Evolutionary conservation across 1,140 invertebrate genomes (phyloP), one percentile per base, ranked within the genome.

Genomic region (Diorhabda elongata): DNA sequence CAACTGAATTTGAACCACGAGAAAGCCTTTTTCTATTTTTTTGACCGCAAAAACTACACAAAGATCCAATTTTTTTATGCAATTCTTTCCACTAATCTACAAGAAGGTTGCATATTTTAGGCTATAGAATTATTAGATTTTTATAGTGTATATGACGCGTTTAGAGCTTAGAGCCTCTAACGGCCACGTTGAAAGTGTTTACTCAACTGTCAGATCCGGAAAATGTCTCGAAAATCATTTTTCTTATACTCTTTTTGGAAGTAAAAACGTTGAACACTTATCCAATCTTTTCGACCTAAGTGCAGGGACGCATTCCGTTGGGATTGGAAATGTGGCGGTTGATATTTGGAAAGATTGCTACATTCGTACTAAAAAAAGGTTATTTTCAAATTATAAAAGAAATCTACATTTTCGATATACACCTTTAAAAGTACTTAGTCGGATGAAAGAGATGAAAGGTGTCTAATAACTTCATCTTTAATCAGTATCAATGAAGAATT

Each of bases 171-270:
- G 52, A 56, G 52, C n/a, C 11, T 6, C 41, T 7, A 11, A 67
- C 58, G 44, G 59, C 68, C 68, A 64, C 69, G 73, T 73, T 76
- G 75, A 75, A 76, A 77, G 75, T 79, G 77, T 79, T 79, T 79
- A 79, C 77, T 73, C 77, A 79, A 74, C 76, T 79, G 78, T 79
- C 78, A 79, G 72, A 69, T 72, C 70, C 74, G 76, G 74, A 74
- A 77, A 79, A 79, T 77, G 77, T 77, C 76, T 76, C 76, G 68
- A 74, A 78, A 78, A 76, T 73, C 76, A 77, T 79, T 79, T 79
- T 79, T 74, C 73, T 71, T 74, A 67, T 73, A 52, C 47, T 52
- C 47, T 52, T 52, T 52, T 52, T 52, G 6, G 47, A n/a, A 68
- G 70, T 26, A 73, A 76, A 69, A 73, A 67, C 62, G 64, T 68